These are phyloP conservation scores for Melopsittacus undulatus DNA, from an alignment of 2,797 vertebrate genomes.

Conservation along the genomic window DNA sequence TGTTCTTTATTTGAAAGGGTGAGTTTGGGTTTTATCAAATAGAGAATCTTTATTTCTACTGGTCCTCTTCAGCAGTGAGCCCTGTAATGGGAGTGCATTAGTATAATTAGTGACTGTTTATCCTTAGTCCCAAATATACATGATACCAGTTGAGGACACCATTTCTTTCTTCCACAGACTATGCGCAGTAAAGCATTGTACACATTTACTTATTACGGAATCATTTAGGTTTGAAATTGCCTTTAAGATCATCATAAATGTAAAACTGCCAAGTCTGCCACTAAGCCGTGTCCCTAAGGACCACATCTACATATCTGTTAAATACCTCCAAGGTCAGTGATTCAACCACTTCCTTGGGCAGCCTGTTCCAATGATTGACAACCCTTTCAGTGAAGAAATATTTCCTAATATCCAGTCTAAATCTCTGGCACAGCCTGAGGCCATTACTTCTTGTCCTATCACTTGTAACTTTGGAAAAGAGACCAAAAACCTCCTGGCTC, in stretches of 20 bases:
- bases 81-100: not conserved
- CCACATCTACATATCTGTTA: not conserved
- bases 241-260: not conserved
- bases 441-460: not conserved
- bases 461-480: not conserved
- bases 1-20: not conserved
- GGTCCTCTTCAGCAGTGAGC: not conserved
- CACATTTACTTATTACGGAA: not conserved
- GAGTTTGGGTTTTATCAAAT: not conserved
- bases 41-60: not conserved
- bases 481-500: no score
- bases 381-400: not conserved
- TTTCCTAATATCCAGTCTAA: not conserved
- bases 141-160: not conserved
- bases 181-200: not conserved
- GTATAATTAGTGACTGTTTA: not conserved
- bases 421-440: not conserved
- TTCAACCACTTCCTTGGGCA: not conserved
- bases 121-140: not conserved
- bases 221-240: not conserved
- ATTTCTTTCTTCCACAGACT: not conserved
- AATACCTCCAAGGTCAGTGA: not conserved
- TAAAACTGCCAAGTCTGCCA: not conserved
- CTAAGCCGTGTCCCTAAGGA: not conserved
- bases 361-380: not conserved